These are phyloP conservation scores for Micromys minutus DNA, from an alignment of 2,113 vertebrate genomes.

Conservation along the genomic window DNA sequence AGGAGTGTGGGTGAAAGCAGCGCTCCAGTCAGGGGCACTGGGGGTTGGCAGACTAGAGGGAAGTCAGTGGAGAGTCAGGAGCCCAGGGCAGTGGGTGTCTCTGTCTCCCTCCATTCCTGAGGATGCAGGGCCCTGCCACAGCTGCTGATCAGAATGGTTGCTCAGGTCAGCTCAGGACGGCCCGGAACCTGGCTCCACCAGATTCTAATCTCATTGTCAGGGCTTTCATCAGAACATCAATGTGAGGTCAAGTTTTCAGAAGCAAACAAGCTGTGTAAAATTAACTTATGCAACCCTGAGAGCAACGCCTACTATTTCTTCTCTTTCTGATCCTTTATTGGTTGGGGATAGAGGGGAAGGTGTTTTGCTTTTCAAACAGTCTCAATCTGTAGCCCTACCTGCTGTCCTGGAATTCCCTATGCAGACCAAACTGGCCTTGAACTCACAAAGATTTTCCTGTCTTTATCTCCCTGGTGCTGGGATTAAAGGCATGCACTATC, in stretches of 20 bases:
- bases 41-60: not conserved
- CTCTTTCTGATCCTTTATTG: not conserved
- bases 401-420: not conserved
- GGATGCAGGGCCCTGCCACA: not conserved
- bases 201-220: not conserved
- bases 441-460: not conserved
- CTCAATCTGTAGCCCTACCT: not conserved
- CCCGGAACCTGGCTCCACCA: not conserved
- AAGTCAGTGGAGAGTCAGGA: not conserved
- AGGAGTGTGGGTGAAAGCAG: not conserved
- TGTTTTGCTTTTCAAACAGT: not conserved
- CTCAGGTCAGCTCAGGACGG: not conserved
- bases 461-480: not conserved
- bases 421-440: not conserved
- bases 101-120: not conserved
- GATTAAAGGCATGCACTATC: not conserved
- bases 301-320: not conserved
- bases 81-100: too few relatives aligned
- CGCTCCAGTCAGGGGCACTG: not conserved
- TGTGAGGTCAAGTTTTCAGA: not conserved
- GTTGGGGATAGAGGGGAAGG: not conserved
- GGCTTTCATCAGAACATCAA: slow-evolving; percentile 2
- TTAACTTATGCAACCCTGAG: not conserved
- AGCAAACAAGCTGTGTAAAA: not conserved
- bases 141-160: not conserved